Base-by-base conservation (phyloP, 23 tunicate genomes). In the Ascidia mentula region DNA sequence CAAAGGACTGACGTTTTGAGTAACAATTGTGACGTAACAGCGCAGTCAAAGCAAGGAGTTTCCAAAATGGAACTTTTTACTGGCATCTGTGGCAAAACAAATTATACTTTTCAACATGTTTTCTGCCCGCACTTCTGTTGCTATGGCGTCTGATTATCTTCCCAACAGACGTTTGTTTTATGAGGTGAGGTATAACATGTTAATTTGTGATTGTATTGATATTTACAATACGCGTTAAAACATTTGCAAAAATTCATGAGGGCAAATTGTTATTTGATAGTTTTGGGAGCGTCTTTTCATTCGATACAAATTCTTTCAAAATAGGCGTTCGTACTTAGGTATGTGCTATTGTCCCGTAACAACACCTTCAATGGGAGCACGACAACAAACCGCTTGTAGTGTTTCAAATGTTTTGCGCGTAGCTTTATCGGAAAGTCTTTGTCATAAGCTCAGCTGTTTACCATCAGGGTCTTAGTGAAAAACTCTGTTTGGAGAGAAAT, bases 141-240 rank as follows among this genome's bases (percentile, higher is more conserved):
- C 31, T 35, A 77, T 84, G 77, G 81, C 88, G 45, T 30, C 31
- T 12, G 80, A 82, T 59, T 86, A 60, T 32, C 36, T 86, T 60
- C 90, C 90, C 36, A 76, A 86, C 37, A 72, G 46, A 74, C 78
- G 90, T 3, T 26, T 77, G 74, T 72, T 81, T 36, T 86, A 86
- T 59, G 90, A 86, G 90, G 90, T 86, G 34, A 71, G 84, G 22
- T 6, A 1, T 15, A 42, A 42, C 53, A 12, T 42, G 12, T 42
- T 42, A 9, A 42, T 9, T 42, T 42, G 15, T 12, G 53, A 42
- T 42, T 42, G 12, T 42, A 42, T 42, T n/a, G n/a, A n/a, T n/a
- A n/a, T n/a, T n/a, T n/a, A n/a, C n/a, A n/a, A n/a, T n/a, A n/a
- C n/a, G n/a, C n/a, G n/a, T n/a, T n/a, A n/a, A n/a, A n/a, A n/a